Evolutionary conservation across 1,140 invertebrate species (phyloP), one percentile per base, ranked within the genome.

Genomic region (Sipha flava): DNA sequence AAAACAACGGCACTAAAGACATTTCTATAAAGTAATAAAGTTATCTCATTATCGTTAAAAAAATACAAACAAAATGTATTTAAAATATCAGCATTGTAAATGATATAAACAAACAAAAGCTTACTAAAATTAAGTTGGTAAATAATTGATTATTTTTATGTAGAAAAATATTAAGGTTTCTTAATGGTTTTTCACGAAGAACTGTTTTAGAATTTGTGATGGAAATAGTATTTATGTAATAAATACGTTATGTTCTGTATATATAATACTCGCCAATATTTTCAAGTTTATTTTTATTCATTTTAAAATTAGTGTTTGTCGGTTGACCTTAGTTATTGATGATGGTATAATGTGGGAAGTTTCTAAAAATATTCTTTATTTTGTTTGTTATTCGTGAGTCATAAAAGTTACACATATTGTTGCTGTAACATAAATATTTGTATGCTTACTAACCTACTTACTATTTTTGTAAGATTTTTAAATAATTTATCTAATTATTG

Each of bases 1-100:
- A 93, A 85, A 92, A 88, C 83, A 93, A 86, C 64, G 92, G 92
- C 68, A 93, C 91, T 82, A 92, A 86, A 82, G 92, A 93, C 92
- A 93, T 93, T 89, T 92, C 66, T 70, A 14, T n/a, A 7, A 45
- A 45, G 14, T 40, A 5, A n/a, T n/a, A n/a, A n/a, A n/a, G n/a
- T n/a, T n/a, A n/a, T n/a, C n/a, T n/a, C n/a, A n/a, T n/a, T n/a
- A n/a, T n/a, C n/a, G n/a, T n/a, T n/a, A n/a, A n/a, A n/a, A n/a
- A n/a, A n/a, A n/a, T n/a, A n/a, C n/a, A n/a, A n/a, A n/a, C n/a
- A n/a, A n/a, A n/a, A n/a, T n/a, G n/a, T n/a, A n/a, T n/a, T n/a
- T n/a, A n/a, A n/a, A n/a, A n/a, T n/a, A n/a, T n/a, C n/a, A n/a
- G n/a, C n/a, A 21, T 16, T 66, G 18, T 2, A 45, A 45, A 45